Evolutionary conservation across 2,888 invertebrate species (phyloP), one percentile per base, ranked within the genome.

Genomic region (Rotaria socialis): DNA sequence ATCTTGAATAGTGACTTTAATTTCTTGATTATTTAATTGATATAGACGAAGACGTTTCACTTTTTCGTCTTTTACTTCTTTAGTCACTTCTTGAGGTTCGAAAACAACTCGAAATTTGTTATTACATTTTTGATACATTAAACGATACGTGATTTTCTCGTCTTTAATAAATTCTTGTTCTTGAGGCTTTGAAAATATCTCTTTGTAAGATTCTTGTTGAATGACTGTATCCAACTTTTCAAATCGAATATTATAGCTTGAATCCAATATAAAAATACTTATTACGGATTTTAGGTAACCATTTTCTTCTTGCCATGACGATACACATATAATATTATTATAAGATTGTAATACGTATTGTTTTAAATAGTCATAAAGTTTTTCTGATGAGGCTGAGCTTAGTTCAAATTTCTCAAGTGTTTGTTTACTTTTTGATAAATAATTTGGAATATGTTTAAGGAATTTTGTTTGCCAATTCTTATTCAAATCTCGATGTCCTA

Each of bases 381-480:
- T 60, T 60, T 60, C 7, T 22, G 22, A 60, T 60, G n/a, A 60
- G 22, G n/a, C 11, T 60, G 60, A 60, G 19, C 4, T 60, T 10
- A 24, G 24, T 16, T 24, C 60, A 60, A 60, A 60, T 60, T 60
- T 60, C 3, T n/a, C 60, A 60, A 60, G 60, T 27, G 60, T 60
- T 60, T 60, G 60, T 60, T 60, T 60, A 6, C 60, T 60, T 60
- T 60, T 60, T 60, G 19, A 60, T 8, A 60, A 60, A 60, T 60
- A 60, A 60, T 60, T 60, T 60, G 60, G 60, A 60, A 60, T 60
- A 60, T 3, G 2, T 24, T 10, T 14, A 24, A 60, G 60, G 24
- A 60, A 60, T 60, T 60, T 60, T 24, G 27, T 60, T 60, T 60
- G 60, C 60, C 60, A 60, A 60, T 60, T 60, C 3, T 60, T 60